These are phyloP conservation scores for Zoanthus sociatus DNA, from an alignment of 92 coral and sea anemone genomes.

Conservation along the genomic window DNA sequence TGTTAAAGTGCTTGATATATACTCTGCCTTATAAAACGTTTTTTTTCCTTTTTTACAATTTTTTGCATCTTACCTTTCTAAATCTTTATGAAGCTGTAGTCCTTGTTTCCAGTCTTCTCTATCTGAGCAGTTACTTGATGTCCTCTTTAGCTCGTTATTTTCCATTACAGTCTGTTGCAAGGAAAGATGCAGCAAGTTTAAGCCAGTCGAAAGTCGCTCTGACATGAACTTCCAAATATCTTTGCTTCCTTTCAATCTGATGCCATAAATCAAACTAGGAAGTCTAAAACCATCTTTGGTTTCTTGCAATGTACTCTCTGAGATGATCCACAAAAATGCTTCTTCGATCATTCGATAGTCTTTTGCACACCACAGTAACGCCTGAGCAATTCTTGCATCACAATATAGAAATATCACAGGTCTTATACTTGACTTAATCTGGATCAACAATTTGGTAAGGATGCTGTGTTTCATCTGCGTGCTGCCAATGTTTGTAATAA, in stretches of 20 bases:
- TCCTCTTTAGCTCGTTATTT: background rate
- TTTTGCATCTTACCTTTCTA: constrained; percentile 49
- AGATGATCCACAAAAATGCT: constrained; percentile 77
- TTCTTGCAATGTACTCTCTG: constrained; percentile 64
- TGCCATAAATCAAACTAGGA: constrained; percentile 79
- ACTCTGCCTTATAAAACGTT: background rate
- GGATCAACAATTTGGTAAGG: constrained; percentile 48
- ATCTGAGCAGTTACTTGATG: constrained; percentile 55
- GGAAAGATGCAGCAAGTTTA: constrained; percentile 55
- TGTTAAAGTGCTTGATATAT: too few relatives aligned
- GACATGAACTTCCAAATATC: constrained; percentile 42
- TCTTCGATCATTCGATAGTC: constrained; percentile 73
- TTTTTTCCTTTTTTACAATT: background rate
- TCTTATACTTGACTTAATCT: constrained; percentile 70
- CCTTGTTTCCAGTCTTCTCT: constrained; percentile 52
- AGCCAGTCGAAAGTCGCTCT: constrained; percentile 57
- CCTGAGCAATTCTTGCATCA: constrained; percentile 58
- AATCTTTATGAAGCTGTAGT: constrained; percentile 29
- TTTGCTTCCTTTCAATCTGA: constrained; percentile 45
- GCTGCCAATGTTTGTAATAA: constrained; percentile 58
- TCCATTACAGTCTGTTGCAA: background rate
- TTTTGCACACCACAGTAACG: constrained; percentile 79
- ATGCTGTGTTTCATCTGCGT: constrained; percentile 12
- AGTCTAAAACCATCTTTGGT: constrained; percentile 51
- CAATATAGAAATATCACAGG: constrained; percentile 73